These are phyloP conservation scores for Sciurus vulgaris DNA, from an alignment of 2,797 vertebrate genomes.

Conservation along the genomic window DNA sequence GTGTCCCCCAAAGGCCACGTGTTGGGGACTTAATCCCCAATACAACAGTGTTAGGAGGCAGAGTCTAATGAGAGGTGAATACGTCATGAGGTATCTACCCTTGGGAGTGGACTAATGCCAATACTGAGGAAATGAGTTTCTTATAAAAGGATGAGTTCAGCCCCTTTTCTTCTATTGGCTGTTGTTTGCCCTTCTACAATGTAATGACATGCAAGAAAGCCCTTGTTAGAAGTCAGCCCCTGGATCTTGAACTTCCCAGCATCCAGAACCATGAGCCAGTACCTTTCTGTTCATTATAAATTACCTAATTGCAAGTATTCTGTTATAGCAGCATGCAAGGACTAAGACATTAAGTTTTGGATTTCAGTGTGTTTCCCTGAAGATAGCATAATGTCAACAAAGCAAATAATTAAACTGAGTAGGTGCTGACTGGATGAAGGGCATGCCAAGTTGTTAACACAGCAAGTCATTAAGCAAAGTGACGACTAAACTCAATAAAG, in stretches of 20 bases:
- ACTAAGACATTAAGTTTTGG: slow-evolving; percentile 6
- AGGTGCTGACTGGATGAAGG: slow-evolving; percentile 66
- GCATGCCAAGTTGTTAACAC: slow-evolving; percentile 68
- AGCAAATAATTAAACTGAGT: slow-evolving; percentile 68
- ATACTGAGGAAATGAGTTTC: not conserved
- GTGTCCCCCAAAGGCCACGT: not conserved
- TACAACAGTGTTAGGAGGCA: too few species aligned
- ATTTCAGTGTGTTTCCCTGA: slow-evolving; percentile 58
- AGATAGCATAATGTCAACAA: slow-evolving; percentile 60
- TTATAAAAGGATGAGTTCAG: not conserved
- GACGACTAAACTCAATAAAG: slow-evolving; percentile 63
- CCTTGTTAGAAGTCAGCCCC: not conserved
- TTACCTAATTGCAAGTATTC: not conserved
- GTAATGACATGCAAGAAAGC: not conserved
- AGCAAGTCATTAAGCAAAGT: slow-evolving; percentile 74
- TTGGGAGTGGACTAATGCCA: not conserved
- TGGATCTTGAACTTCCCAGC: not conserved
- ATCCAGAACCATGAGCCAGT: not conserved
- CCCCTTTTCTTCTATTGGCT: not conserved
- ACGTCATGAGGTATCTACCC: not conserved
- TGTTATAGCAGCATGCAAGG: not conserved
- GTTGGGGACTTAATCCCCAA: not conserved
- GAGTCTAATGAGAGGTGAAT: not conserved
- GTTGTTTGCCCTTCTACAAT: not conserved
- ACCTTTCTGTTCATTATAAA: not conserved